phyloP scores from a whole-genome alignment of 2,797 vertebrate genomes.

The Lepus townsendii region DNA sequence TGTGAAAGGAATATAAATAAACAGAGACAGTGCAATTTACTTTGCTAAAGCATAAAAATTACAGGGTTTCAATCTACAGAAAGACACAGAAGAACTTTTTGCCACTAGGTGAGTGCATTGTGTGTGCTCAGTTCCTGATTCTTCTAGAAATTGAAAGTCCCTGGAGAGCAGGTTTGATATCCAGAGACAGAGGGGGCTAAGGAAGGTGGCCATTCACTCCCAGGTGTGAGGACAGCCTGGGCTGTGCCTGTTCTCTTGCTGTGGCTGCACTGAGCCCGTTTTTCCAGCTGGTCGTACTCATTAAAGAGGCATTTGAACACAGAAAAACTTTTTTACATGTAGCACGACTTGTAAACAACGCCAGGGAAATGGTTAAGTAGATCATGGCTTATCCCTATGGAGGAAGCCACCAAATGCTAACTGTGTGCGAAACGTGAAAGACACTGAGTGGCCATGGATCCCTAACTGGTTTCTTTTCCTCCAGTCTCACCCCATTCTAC shows the following conservation, averaged over 20 bases:
- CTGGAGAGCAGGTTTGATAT: slow-evolving; percentile 20
- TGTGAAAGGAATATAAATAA: slow-evolving; percentile 85
- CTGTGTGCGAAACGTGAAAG: background rate
- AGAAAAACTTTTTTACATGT: background rate
- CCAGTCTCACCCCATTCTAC: background rate
- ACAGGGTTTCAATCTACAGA: slow-evolving; percentile 84
- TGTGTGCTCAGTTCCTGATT: slow-evolving; percentile 39
- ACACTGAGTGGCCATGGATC: accelerated
- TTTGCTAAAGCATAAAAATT: slow-evolving; percentile 83
- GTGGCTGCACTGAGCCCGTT: background rate
- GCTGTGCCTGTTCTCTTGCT: background rate
- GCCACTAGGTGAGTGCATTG: slow-evolving; percentile 45
- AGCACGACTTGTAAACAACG: background rate
- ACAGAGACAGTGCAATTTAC: slow-evolving; percentile 79
- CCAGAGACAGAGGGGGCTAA: background rate
- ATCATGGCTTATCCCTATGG: background rate
- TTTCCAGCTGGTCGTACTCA: background rate
- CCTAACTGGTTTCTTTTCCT: background rate
- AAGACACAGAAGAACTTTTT: slow-evolving; percentile 40
- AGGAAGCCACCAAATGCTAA: background rate
- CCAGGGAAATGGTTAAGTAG: background rate
- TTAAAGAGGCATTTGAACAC: background rate
- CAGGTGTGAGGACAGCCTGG: background rate
- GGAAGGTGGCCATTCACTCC: background rate
- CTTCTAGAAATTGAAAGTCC: slow-evolving; percentile 47